These are phyloP conservation scores for Frieseomelitta varia DNA, from an alignment of 1,140 invertebrate species.

Conservation along the genomic window DNA sequence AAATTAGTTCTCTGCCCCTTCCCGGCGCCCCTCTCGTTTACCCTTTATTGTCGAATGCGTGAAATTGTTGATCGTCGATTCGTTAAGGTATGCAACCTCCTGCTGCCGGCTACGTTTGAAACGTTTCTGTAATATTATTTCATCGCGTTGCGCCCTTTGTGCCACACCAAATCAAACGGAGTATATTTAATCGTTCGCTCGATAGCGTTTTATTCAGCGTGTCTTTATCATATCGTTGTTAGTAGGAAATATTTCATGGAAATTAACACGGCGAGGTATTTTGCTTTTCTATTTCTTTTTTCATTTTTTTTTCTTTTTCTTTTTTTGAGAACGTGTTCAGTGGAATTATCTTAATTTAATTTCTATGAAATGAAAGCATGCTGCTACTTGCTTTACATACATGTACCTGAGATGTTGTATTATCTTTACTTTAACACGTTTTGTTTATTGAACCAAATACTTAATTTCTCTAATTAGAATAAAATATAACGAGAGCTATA, in stretches of 20 bases:
- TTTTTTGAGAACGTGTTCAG: no score
- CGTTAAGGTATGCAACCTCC: conserved; percentile 42
- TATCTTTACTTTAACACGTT: no score
- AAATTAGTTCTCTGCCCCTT: conserved; percentile 30
- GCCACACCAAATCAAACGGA: background rate
- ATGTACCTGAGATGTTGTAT: no score
- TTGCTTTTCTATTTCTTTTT: background rate
- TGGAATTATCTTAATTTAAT: no score
- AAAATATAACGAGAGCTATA: no score
- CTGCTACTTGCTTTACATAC: no score
- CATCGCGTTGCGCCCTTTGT: background rate
- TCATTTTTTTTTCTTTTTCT: no score
- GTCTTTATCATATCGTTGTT: background rate
- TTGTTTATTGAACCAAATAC: no score
- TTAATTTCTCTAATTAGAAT: background rate
- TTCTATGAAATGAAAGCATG: no score
- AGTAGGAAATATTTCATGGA: background rate
- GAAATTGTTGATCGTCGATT: conserved; percentile 47
- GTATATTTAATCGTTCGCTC: background rate
- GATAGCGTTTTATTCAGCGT: background rate
- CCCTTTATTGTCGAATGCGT: conserved; percentile 36
- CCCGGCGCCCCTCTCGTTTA: no score
- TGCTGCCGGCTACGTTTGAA: background rate
- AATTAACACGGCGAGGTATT: background rate
- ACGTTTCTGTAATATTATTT: conserved; percentile 31